A percentile compares a stretch with the other conserved stretches of the same genome.
These are phyloP conservation scores for Tachysurus fulvidraco DNA, from an alignment of 2,113 vertebrate genomes.

Conservation along the genomic window DNA sequence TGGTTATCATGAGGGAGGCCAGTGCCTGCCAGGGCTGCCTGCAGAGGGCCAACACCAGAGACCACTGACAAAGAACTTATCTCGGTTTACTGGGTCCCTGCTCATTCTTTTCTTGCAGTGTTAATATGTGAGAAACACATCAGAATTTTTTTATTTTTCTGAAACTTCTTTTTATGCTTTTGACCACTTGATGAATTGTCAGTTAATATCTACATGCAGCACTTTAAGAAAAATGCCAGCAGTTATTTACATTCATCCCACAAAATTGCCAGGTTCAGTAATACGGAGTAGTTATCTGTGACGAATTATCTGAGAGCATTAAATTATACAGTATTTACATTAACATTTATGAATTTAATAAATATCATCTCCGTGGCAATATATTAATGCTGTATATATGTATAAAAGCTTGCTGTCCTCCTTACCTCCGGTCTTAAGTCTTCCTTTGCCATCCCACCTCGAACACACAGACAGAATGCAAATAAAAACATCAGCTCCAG, in stretches of 20 bases:
- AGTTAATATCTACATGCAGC: background rate
- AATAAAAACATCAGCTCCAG: constrained; percentile 1
- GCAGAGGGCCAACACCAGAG: background rate
- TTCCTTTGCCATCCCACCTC: background rate
- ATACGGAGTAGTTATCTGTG: background rate
- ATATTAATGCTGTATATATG: background rate
- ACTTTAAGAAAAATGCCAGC: background rate
- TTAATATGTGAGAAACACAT: background rate
- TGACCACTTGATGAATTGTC: background rate
- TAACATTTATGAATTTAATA: too few relatives aligned
- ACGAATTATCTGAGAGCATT: background rate
- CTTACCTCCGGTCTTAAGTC: background rate
- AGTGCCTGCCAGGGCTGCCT: background rate
- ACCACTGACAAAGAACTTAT: background rate
- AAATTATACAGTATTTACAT: background rate
- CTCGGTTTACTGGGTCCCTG: background rate
- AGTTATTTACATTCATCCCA: background rate
- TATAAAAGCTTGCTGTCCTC: background rate
- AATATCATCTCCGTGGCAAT: background rate
- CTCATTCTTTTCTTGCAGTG: background rate
- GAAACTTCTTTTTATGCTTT: background rate
- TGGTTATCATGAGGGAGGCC: background rate
- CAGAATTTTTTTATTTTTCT: background rate
- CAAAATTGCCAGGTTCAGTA: background rate
- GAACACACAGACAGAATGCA: background rate